Evolutionary conservation across 2,797 vertebrate species (phyloP).

Genomic region (Mormyrops attenuatus): DNA sequence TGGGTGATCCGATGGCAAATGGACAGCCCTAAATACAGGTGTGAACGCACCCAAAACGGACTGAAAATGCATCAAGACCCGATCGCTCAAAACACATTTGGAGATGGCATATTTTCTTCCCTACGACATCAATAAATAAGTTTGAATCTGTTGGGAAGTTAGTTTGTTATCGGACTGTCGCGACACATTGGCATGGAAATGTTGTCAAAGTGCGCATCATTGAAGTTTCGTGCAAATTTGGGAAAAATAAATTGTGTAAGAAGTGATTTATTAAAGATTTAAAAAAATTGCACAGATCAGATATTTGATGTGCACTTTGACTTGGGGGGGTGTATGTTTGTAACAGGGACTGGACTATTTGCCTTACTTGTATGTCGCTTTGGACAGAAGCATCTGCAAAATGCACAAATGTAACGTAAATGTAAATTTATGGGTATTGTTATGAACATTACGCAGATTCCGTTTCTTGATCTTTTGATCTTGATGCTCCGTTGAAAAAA

Average conservation of each 20-base stretch:
- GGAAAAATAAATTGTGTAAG: not conserved
- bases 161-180: not conserved
- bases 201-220: not conserved
- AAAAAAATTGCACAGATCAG: no score
- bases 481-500: not conserved
- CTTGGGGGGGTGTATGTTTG: not conserved
- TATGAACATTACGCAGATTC: not conserved
- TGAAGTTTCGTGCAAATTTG: not conserved
- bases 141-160: not conserved
- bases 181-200: not conserved
- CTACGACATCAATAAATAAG: not conserved
- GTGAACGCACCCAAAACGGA: not conserved
- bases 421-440: not conserved
- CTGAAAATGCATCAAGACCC: not conserved
- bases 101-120: not conserved
- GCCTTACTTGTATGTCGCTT: not conserved
- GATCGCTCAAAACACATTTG: not conserved
- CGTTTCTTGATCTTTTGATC: not conserved
- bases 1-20: not conserved
- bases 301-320: not conserved
- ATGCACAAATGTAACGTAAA: not conserved
- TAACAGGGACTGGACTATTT: not conserved
- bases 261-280: not conserved
- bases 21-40: not conserved
- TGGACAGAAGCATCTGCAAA: not conserved